These are phyloP conservation scores for Anthophora plumipes DNA, from an alignment of 2,888 invertebrate genomes.

Conservation along the genomic window DNA sequence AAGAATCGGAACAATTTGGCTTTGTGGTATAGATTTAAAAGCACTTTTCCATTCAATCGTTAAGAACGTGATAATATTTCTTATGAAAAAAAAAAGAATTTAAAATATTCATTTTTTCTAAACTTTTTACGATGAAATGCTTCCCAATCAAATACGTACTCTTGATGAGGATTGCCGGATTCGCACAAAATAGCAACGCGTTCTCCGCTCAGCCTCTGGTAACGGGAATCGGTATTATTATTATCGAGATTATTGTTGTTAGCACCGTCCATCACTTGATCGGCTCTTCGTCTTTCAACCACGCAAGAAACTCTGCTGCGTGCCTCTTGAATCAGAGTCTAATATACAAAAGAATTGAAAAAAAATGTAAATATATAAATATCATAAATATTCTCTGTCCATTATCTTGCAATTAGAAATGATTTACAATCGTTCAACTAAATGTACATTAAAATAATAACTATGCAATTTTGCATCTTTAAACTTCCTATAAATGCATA, in stretches of 20 bases:
- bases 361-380: too few species aligned
- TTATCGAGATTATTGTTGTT: slow-evolving; percentile 90
- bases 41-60: too few species aligned
- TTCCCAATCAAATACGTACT: slow-evolving; percentile 80
- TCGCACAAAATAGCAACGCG: slow-evolving; percentile 95
- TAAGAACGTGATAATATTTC: too few species aligned
- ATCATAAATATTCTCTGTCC: too few species aligned
- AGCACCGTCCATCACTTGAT: slow-evolving; percentile 92
- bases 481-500: too few species aligned
- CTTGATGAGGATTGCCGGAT: slow-evolving; percentile 89
- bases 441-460: too few species aligned
- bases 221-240: slow-evolving; percentile 90
- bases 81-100: too few species aligned
- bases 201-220: slow-evolving; percentile 92
- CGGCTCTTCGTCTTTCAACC: slow-evolving; percentile 93
- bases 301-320: slow-evolving; percentile 95
- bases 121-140: neutral
- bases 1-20: too few species aligned
- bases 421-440: neutral
- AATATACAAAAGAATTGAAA: slow-evolving; percentile 16
- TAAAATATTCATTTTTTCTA: neutral
- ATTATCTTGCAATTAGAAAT: neutral
- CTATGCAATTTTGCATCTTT: too few species aligned
- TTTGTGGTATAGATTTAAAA: too few species aligned
- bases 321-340: slow-evolving; percentile 86